Base-by-base conservation (phyloP, 2,888 invertebrate genomes). In the Agapetus fuscipes region DNA sequence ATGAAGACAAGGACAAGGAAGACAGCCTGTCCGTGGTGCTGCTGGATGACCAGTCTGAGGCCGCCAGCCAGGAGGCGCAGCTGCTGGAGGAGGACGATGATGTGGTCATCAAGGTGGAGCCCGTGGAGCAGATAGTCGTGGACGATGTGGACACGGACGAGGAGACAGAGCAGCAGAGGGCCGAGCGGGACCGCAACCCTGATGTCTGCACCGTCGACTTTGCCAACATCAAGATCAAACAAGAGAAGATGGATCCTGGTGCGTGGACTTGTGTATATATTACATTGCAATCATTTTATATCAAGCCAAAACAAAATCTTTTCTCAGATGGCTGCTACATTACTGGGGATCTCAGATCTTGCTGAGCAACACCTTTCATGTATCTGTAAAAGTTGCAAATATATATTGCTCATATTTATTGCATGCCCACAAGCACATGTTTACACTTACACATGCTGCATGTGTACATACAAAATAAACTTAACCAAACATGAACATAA, bases 241-340 rank as follows among this genome's bases (percentile, higher is more conserved):
- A 77, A 54, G 85, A 85, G 55, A 82, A 81, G 0, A 52, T 78
- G 11, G 81, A 81, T 49, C 74, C 73, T 12, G 78, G 80, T 66
- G 40, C 52, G 58, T 54, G 25, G 2, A 20, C 2, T 31, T 30
- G 10, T 28, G n/a, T n/a, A n/a, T n/a, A n/a, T n/a, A n/a, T n/a
- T n/a, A n/a, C 25, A 9, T 10, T 24, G 25, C 10, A 24, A 9
- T 24, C 25, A 24, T 7, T 24, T 24, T 24, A 9, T 10, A 9
- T 9, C 7, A 7, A 24, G 25, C 25, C 10, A 9, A 7, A 24
- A 9, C 7, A 24, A n/a, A n/a, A n/a, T n/a, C n/a, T n/a, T n/a
- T n/a, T n/a, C n/a, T n/a, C n/a, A n/a, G n/a, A n/a, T n/a, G n/a
- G n/a, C n/a, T n/a, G n/a, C n/a, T n/a, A n/a, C n/a, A n/a, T n/a